phyloP scores from a whole-genome alignment of 2,797 vertebrate species.

The Danio choprae region DNA sequence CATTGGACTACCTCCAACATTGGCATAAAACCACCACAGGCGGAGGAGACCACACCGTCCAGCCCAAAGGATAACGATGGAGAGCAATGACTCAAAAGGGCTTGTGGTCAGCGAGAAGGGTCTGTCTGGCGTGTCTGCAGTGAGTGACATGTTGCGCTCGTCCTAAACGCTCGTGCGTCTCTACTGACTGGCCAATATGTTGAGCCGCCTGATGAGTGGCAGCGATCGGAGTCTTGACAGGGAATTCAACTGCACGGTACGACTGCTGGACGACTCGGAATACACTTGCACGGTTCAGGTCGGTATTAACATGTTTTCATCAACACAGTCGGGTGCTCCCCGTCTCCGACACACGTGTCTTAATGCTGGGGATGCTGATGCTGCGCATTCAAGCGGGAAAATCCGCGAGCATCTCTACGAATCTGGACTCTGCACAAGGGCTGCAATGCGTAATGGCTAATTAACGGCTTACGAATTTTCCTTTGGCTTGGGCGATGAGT shows the following conservation, averaged over 20 bases:
- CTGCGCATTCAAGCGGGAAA: conserved; percentile 39
- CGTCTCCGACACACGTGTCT: conserved; percentile 42
- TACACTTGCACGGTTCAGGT: conserved; percentile 97
- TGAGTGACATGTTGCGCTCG: conserved; percentile 55
- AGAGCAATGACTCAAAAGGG: conserved; percentile 37
- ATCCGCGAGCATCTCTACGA: conserved; percentile 11
- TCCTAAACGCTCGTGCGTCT: conserved; percentile 51
- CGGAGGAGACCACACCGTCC: conserved; percentile 44
- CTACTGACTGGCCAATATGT: conserved; percentile 79
- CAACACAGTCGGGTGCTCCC: conserved; percentile 3
- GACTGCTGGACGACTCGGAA: conserved; percentile 96
- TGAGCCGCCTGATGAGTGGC: conserved; percentile 96
- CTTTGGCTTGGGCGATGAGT: not conserved
- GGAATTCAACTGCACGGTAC: conserved; percentile 94
- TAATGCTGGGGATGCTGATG: conserved; percentile 28
- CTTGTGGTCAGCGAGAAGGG: conserved; percentile 34
- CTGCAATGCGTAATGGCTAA: conserved; percentile 50
- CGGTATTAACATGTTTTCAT: conserved; percentile 66
- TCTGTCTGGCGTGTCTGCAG: conserved; percentile 29
- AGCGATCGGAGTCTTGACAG: conserved; percentile 96
- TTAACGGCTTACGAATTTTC: conserved; percentile 21
- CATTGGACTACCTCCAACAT: conserved; percentile 41
- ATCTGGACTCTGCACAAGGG: conserved; percentile 27
- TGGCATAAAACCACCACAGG: conserved; percentile 42
- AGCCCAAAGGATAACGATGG: conserved; percentile 35